A percentile compares a stretch with the other conserved stretches of the same genome.
These are phyloP conservation scores for Urophycis tenuis DNA, from an alignment of 2,797 vertebrate genomes.

Conservation along the genomic window DNA sequence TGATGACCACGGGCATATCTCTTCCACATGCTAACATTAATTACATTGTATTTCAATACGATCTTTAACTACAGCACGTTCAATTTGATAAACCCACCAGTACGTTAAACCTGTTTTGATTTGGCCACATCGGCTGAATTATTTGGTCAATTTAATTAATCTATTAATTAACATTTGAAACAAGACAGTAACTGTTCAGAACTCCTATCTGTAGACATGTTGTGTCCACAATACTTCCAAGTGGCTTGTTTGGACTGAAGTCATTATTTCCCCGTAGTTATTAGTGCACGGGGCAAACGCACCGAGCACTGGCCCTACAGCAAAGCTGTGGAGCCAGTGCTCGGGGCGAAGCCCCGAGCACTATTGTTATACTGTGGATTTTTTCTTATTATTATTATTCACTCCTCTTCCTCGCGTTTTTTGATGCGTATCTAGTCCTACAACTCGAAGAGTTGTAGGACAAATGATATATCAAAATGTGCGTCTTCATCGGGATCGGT, in stretches of 20 bases:
- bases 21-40: not conserved
- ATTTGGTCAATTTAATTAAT: not conserved
- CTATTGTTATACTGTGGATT: too few species aligned
- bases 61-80: not conserved
- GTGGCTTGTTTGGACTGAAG: not conserved
- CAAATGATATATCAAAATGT: too few species aligned
- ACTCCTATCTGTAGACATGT: not conserved
- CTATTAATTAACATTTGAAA: not conserved
- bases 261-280: not conserved
- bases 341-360: too few species aligned
- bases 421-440: too few species aligned
- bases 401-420: too few species aligned
- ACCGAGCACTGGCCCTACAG: too few species aligned
- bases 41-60: not conserved
- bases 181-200: not conserved
- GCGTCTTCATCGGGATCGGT: too few species aligned
- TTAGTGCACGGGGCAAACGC: too few species aligned
- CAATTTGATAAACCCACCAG: not conserved
- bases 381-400: too few species aligned
- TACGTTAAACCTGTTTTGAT: not conserved
- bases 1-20: not conserved
- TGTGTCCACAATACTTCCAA: not conserved
- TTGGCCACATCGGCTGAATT: not conserved
- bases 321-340: too few species aligned
- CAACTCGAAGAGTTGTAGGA: too few species aligned